Percentiles rank a stretch among this genome's conserved stretches.
Evolutionary conservation across 1,140 invertebrate species (phyloP).

Genomic region (Vanessa tameamea): DNA sequence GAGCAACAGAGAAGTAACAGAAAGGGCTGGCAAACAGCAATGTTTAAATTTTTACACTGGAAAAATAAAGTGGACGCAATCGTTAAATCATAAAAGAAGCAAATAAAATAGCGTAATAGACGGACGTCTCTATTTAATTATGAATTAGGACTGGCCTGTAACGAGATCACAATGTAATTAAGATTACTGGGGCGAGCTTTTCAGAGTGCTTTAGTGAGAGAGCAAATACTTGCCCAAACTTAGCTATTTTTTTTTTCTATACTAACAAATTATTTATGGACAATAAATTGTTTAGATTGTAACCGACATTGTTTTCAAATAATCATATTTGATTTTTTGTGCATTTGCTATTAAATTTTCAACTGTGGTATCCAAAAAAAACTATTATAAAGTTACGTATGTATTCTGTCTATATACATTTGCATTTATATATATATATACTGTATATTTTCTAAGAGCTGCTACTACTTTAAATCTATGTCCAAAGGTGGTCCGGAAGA

Average conservation of each 20-base stretch:
- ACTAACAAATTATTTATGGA: slow-evolving; percentile 42
- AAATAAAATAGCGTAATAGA: slow-evolving; percentile 72
- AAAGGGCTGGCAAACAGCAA: slow-evolving; percentile 68
- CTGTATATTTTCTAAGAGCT: no score
- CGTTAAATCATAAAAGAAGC: slow-evolving; percentile 68
- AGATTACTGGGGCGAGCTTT: slow-evolving; percentile 77
- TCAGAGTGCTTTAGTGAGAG: slow-evolving; percentile 59
- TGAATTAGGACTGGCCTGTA: slow-evolving; percentile 75
- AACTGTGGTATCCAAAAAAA: no score
- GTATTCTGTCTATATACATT: no score
- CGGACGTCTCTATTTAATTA: slow-evolving; percentile 78
- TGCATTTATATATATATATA: no score
- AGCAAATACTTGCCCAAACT: slow-evolving; percentile 67
- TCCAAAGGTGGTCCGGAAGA: no score
- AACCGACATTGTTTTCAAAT: no score
- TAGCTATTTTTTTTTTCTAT: slow-evolving; percentile 61
- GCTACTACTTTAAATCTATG: no score
- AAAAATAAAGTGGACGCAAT: slow-evolving; percentile 59
- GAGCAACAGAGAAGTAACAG: slow-evolving; percentile 54
- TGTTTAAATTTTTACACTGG: slow-evolving; percentile 60
- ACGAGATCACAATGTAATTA: slow-evolving; percentile 80
- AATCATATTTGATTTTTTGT: no score
- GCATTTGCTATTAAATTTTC: no score
- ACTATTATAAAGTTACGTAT: no score
- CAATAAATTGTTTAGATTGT: no score